These are phyloP conservation scores for Cheilosia soror DNA, from an alignment of 2,888 invertebrate genomes.

Conservation along the genomic window DNA sequence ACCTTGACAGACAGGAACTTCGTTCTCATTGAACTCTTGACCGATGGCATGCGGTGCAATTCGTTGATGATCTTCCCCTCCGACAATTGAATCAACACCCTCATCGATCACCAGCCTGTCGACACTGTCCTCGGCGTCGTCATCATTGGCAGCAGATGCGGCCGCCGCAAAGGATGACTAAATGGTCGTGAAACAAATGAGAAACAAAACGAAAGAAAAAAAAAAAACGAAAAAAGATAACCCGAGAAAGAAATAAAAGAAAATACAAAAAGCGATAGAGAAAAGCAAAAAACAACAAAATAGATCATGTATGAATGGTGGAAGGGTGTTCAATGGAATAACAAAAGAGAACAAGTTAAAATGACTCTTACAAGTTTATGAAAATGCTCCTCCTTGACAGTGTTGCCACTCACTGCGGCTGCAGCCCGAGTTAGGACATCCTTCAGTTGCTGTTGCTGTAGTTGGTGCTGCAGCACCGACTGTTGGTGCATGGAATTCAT, in stretches of 20 bases:
- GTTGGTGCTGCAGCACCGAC: conserved; percentile 75
- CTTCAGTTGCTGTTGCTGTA: conserved; percentile 72
- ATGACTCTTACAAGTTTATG: conserved; percentile 74
- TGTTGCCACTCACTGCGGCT: conserved; percentile 53
- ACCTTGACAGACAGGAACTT: conserved; percentile 91
- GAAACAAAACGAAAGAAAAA: conserved; percentile 2
- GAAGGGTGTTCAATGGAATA: neutral
- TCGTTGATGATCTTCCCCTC: conserved; percentile 78
- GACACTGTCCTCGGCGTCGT: conserved; percentile 87
- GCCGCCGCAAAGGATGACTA: conserved; percentile 58
- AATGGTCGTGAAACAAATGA: conserved; percentile 7
- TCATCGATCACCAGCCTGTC: conserved; percentile 87
- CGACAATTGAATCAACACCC: conserved; percentile 84
- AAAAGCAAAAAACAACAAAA: conserved; percentile 48
- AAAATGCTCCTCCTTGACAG: conserved; percentile 73
- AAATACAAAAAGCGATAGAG: conserved; percentile 68
- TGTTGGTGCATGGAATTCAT: conserved; percentile 76
- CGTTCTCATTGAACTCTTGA: conserved; percentile 83
- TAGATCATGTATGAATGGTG: neutral
- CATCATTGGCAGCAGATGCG: conserved; percentile 79
- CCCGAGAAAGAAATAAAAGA: conserved; percentile 56
- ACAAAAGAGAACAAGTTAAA: neutral
- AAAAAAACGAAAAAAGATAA: conserved; percentile 28
- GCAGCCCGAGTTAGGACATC: conserved; percentile 67
- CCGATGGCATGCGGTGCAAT: conserved; percentile 80